These are phyloP conservation scores for Carollia perspicillata DNA, from an alignment of 2,113 vertebrate genomes.

Conservation along the genomic window DNA sequence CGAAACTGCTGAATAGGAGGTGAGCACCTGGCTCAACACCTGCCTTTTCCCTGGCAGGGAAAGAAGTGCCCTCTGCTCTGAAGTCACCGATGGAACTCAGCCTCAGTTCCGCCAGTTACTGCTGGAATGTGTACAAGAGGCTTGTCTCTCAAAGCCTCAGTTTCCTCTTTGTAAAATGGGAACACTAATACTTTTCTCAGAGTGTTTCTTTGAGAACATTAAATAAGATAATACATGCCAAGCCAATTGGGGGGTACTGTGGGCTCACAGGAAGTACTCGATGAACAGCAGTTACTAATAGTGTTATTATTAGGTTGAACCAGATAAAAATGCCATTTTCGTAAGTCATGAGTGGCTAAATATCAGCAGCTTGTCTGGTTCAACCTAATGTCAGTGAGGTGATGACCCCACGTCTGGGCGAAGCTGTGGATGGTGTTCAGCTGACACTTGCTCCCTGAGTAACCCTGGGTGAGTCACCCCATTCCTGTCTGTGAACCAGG, in stretches of 20 bases:
- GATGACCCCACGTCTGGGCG: fast-evolving
- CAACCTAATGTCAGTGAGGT: not conserved
- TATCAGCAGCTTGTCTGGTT: not conserved
- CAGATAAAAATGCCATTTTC: not conserved
- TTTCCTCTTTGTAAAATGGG: not conserved
- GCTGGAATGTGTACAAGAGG: not conserved
- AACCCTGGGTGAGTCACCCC: not conserved
- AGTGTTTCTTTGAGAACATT: not conserved
- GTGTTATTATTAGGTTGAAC: not conserved
- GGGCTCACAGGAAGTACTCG: not conserved
- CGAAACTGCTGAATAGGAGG: not conserved
- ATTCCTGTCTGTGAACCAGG: not conserved
- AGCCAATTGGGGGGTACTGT: not conserved
- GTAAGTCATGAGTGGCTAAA: not conserved
- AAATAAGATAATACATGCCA: not conserved
- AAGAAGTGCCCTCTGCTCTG: not conserved
- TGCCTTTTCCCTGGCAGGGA: not conserved
- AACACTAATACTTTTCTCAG: not conserved
- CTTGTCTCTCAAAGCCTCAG: not conserved
- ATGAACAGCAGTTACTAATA: not conserved
- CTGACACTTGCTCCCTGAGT: not conserved
- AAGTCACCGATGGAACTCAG: not conserved
- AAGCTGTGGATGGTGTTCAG: too few species aligned
- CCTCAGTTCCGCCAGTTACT: not conserved
- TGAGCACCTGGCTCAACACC: not conserved